Conservation (phyloP, 35 echinoderm and acorn worm species). For the Heliocidaris tuberculata region DNA sequence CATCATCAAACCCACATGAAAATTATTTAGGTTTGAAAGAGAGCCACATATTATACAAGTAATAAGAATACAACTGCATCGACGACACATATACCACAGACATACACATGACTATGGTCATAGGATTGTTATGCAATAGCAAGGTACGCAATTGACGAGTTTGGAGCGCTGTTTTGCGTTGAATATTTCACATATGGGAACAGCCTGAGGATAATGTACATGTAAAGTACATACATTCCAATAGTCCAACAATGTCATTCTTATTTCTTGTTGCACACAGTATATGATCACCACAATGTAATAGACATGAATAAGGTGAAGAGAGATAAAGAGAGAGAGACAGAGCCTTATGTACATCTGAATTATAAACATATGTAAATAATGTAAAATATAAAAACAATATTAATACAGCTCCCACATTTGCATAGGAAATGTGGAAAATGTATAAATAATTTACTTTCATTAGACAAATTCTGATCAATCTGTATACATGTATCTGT, state of each 20-base stretch:
- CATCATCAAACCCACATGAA: slow-evolving; percentile 24
- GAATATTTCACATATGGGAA: not conserved
- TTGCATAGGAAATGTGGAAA: too few relatives aligned
- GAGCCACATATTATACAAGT: not conserved
- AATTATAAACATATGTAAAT: too few relatives aligned
- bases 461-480: too few relatives aligned
- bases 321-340: too few relatives aligned
- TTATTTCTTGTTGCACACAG: not conserved
- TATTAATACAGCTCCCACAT: too few relatives aligned
- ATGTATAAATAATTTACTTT: too few relatives aligned
- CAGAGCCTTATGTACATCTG: too few relatives aligned
- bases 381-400: too few relatives aligned
- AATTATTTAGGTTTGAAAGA: slow-evolving; percentile 21
- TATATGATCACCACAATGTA: too few relatives aligned
- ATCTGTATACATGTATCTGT: too few relatives aligned
- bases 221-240: not conserved
- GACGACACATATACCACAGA: not conserved
- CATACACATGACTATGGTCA: not conserved
- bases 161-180: not conserved
- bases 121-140: not conserved
- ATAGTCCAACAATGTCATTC: not conserved
- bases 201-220: not conserved
- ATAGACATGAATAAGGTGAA: too few relatives aligned
- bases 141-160: not conserved
- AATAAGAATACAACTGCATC: not conserved